phyloP scores from a whole-genome alignment of 2,888 invertebrate genomes.

The Diogma glabrata region DNA sequence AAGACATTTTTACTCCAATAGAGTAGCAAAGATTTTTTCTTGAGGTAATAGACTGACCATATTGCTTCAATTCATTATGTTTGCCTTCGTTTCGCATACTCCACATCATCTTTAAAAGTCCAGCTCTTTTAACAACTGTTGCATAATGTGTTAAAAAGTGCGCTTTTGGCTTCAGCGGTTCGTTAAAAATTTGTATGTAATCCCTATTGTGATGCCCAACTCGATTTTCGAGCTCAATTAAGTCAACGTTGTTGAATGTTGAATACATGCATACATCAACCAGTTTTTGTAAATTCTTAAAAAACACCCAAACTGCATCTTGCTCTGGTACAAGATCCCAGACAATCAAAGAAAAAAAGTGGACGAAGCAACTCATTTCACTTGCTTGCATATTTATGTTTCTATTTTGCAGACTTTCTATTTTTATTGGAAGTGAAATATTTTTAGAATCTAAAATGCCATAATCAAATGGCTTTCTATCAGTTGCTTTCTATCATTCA shows the following conservation, averaged over 20 bases:
- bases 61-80: background rate
- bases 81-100: background rate
- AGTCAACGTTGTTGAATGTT: background rate
- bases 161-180: background rate
- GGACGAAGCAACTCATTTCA: background rate
- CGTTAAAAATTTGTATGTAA: background rate
- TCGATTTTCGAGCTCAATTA: background rate
- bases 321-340: background rate
- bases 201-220: background rate
- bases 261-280: conserved; percentile 1
- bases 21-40: background rate
- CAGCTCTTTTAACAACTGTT: background rate
- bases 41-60: background rate
- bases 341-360: background rate
- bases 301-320: background rate
- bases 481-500: background rate
- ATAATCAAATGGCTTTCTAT: background rate
- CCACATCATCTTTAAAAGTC: background rate
- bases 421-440: background rate
- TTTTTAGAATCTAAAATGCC: background rate
- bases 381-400: conserved; percentile 1
- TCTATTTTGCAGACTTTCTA: background rate
- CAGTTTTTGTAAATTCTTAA: background rate
- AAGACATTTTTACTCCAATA: background rate
- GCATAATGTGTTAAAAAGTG: background rate